phyloP scores from a whole-genome alignment of 2,797 vertebrate genomes.

The Dicrostonyx torquatus region DNA sequence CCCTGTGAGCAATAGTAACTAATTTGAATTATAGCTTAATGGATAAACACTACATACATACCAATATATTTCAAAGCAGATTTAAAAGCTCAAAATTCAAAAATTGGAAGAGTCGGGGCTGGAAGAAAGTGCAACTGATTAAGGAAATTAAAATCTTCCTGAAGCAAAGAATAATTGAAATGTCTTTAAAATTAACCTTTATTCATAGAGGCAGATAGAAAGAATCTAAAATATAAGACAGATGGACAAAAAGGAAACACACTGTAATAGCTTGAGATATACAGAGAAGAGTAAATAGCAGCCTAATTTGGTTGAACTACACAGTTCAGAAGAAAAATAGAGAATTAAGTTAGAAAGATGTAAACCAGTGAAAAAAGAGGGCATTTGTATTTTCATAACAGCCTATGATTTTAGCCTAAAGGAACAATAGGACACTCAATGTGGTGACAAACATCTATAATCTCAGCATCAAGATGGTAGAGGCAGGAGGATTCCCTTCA shows the following conservation, averaged over 20 bases:
- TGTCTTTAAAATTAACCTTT: slow-evolving; percentile 3
- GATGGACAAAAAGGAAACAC: background rate
- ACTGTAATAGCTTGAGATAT: background rate
- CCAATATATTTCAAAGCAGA: background rate
- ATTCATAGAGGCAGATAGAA: background rate
- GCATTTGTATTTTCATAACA: background rate
- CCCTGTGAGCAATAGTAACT: background rate
- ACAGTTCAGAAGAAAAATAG: background rate
- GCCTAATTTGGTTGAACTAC: background rate
- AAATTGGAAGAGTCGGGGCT: background rate
- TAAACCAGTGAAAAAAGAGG: background rate
- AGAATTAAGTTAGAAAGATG: slow-evolving; percentile 36
- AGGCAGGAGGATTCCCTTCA: background rate
- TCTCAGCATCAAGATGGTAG: background rate
- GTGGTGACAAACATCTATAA: background rate
- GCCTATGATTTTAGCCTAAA: slow-evolving; percentile 20
- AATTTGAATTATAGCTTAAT: background rate
- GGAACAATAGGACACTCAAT: background rate
- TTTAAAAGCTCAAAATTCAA: background rate
- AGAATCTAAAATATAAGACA: background rate
- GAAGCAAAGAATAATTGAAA: background rate
- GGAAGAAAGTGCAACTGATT: slow-evolving; percentile 5
- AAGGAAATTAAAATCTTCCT: background rate
- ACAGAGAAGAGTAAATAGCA: background rate
- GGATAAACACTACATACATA: background rate